These are phyloP conservation scores for Euphonia xanthogaster DNA, from an alignment of 2,797 vertebrate genomes.

Conservation along the genomic window DNA sequence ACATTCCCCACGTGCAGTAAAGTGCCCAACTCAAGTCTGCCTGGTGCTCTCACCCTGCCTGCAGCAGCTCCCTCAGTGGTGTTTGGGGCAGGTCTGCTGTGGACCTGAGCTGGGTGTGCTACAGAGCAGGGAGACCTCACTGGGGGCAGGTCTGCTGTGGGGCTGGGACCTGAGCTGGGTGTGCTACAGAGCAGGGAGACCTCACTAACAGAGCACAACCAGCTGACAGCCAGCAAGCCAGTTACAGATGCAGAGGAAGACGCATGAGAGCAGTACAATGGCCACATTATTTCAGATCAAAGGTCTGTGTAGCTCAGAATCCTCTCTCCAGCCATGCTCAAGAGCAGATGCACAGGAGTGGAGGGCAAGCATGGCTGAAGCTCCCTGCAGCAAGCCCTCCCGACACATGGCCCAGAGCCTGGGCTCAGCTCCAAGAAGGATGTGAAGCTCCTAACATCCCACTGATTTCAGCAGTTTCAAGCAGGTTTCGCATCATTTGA, in stretches of 20 bases:
- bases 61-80: not conserved
- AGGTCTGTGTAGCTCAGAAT: not conserved
- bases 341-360: not conserved
- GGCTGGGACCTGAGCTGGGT: no score
- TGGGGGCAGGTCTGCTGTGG: no score
- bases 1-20: rapidly evolving
- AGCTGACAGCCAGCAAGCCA: not conserved
- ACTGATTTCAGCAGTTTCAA: slow-evolving; percentile 14
- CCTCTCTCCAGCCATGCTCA: not conserved
- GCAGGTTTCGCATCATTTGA: not conserved
- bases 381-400: not conserved
- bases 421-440: slow-evolving; percentile 16
- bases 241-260: not conserved
- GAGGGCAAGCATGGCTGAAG: not conserved
- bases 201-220: not conserved
- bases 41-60: not conserved
- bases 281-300: not conserved
- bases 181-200: no score
- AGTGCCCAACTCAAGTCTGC: not conserved
- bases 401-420: not conserved
- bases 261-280: not conserved
- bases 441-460: not conserved
- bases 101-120: not conserved
- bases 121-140: not conserved
- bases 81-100: not conserved